Evolutionary conservation across 2,113 vertebrate species (phyloP).

Genomic region (Myotis davidii): DNA sequence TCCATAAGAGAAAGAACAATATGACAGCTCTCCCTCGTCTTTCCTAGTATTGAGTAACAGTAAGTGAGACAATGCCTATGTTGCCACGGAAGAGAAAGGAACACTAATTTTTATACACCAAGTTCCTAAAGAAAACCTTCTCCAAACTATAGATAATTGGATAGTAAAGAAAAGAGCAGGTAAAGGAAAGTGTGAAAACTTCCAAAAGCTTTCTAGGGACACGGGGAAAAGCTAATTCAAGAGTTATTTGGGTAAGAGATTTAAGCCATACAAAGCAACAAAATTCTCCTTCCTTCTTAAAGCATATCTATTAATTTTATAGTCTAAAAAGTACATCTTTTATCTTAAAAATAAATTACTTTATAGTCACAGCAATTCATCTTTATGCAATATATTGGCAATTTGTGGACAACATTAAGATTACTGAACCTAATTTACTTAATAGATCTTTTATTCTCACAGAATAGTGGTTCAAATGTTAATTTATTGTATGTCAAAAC

Average conservation of each 20-base stretch:
- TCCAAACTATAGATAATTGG: no score
- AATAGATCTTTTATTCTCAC: not conserved
- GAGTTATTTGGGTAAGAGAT: not conserved
- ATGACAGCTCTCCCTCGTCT: not conserved
- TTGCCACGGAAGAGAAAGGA: not conserved
- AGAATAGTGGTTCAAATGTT: not conserved
- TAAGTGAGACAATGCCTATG: not conserved
- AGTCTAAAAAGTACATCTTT: not conserved
- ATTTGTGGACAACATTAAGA: not conserved
- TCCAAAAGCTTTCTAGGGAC: not conserved
- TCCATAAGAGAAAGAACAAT: not conserved
- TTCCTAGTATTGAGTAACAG: not conserved
- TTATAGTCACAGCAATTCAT: not conserved
- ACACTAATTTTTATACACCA: not conserved
- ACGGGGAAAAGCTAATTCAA: not conserved
- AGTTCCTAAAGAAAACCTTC: constrained; percentile 7
- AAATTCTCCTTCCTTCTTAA: not conserved
- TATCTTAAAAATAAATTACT: constrained; percentile 22
- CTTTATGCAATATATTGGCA: not conserved
- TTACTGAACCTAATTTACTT: not conserved
- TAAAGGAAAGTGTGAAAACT: not conserved
- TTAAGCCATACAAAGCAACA: not conserved
- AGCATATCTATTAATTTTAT: not conserved
- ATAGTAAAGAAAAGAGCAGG: no score
- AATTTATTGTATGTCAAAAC: not conserved